These are phyloP conservation scores for Melanotaenia parkinsoni DNA, from an alignment of 2,797 vertebrate genomes.

Conservation along the genomic window DNA sequence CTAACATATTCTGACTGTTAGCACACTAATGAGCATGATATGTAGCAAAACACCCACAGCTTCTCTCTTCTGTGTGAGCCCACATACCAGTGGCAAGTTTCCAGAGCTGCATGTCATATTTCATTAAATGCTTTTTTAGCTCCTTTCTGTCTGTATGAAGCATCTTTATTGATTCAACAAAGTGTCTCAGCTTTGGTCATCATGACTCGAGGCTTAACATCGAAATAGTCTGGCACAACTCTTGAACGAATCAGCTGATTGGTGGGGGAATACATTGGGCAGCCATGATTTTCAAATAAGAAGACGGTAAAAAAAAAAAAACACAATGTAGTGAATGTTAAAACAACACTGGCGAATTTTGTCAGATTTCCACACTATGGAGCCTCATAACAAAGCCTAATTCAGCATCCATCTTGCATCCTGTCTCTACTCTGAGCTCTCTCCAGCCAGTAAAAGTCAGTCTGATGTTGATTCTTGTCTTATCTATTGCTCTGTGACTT, in stretches of 20 bases:
- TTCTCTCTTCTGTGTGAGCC: constrained; percentile 5
- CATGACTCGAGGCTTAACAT: neutral
- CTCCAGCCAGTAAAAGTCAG: too few species aligned
- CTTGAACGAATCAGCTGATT: neutral
- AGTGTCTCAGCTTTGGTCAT: neutral
- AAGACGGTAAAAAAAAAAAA: neutral
- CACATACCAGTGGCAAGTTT: neutral
- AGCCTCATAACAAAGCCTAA: too few species aligned
- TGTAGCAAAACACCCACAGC: neutral
- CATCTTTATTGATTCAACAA: neutral
- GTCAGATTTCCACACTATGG: too few species aligned
- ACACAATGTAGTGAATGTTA: too few species aligned
- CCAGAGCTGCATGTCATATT: neutral
- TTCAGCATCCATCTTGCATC: too few species aligned
- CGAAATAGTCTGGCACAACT: neutral
- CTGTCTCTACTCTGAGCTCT: too few species aligned
- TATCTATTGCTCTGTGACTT: too few species aligned
- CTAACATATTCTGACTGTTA: constrained; percentile 8
- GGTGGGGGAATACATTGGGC: neutral
- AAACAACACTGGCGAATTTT: too few species aligned
- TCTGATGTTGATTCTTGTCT: too few species aligned
- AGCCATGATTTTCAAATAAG: neutral
- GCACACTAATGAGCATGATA: neutral
- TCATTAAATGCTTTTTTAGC: neutral
- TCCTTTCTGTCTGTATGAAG: constrained; percentile 1